Evolutionary conservation across 2,888 invertebrate genomes (phyloP), one percentile per base, ranked within the genome.

Genomic region (Amphiduros pacificus): DNA sequence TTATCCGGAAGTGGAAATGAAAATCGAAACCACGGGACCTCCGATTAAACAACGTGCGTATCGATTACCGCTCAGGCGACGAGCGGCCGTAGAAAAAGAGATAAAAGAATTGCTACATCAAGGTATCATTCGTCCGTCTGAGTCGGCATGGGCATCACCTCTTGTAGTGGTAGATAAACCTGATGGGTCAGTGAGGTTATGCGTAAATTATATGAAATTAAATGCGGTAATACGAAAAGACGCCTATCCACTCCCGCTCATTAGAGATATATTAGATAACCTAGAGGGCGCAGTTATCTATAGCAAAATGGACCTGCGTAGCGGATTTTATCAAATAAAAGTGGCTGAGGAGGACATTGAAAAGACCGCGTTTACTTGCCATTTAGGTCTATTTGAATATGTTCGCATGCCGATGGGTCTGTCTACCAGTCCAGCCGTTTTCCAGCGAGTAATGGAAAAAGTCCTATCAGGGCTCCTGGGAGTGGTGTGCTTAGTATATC

Each of bases 261-360:
- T 63, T 24, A 55, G 69, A 31, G 62, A 65, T 27, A 61, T 68
- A 1, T 61, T 68, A 31, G 68, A 68, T 51, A 1, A 55, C 11
- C 31, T 69, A 14, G 53, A 48, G 2, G 66, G 67, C 1, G n/a
- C 32, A 24, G 54, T 9, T 3, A n/a, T 52, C 14, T 67, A 59
- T 26, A 40, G 55, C 9, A 60, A 61, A 5, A 40, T 68, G 11
- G 68, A 68, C 32, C 50, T 68, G 5, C 51, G 51, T 28, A 28
- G 41, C 6, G 66, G 62, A n/a, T 67, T 56, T 31, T 63, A 57
- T 28, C 64, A 68, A 52, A 14, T 69, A 1, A 59, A 29, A 4
- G 20, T 68, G 24, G 56, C 22, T 3, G 32, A 44, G 14, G 58
- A 48, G 4, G 26, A 17, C 31, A 52, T 40, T 28, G 48, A 49